A percentile compares a stretch with the other conserved stretches of the same genome.
These are phyloP conservation scores for Pammene aurita DNA, from an alignment of 2,888 invertebrate species.

Conservation along the genomic window DNA sequence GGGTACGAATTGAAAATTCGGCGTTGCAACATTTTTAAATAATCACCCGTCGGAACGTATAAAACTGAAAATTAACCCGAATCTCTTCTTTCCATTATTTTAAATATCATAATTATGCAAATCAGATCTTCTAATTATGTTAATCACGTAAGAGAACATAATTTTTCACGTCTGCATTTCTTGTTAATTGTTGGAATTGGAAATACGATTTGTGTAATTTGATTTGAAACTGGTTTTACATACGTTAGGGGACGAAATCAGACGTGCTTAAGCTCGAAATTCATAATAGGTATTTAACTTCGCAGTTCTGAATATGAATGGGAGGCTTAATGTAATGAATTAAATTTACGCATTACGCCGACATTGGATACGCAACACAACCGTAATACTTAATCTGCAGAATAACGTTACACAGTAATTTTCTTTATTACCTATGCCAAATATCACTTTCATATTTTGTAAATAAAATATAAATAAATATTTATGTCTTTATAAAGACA, in stretches of 20 bases:
- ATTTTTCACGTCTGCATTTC: slow-evolving; percentile 45
- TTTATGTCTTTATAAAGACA: too few relatives aligned
- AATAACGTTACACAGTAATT: background rate
- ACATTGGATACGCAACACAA: background rate
- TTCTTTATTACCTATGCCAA: too few relatives aligned
- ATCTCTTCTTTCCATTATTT: slow-evolving; percentile 24
- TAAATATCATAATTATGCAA: slow-evolving; percentile 38
- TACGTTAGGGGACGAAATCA: slow-evolving; percentile 38
- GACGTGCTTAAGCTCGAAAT: slow-evolving; percentile 25
- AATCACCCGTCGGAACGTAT: slow-evolving; percentile 8
- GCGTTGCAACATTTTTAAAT: slow-evolving; percentile 21
- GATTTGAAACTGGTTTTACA: slow-evolving; percentile 45
- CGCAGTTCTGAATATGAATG: slow-evolving; percentile 21
- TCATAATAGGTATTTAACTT: slow-evolving; percentile 26
- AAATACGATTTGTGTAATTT: slow-evolving; percentile 52
- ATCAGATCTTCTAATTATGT: slow-evolving; percentile 44
- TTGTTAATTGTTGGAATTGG: slow-evolving; percentile 53
- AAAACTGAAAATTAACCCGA: slow-evolving; percentile 25
- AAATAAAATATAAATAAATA: too few relatives aligned
- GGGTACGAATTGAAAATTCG: slow-evolving; percentile 20
- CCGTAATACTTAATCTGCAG: background rate
- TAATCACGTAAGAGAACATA: slow-evolving; percentile 42
- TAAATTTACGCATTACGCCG: slow-evolving; percentile 24
- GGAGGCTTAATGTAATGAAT: slow-evolving; percentile 18
- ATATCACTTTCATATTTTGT: too few relatives aligned